These are phyloP conservation scores for Folsomia candida DNA, from an alignment of 2,888 invertebrate genomes.

Conservation along the genomic window DNA sequence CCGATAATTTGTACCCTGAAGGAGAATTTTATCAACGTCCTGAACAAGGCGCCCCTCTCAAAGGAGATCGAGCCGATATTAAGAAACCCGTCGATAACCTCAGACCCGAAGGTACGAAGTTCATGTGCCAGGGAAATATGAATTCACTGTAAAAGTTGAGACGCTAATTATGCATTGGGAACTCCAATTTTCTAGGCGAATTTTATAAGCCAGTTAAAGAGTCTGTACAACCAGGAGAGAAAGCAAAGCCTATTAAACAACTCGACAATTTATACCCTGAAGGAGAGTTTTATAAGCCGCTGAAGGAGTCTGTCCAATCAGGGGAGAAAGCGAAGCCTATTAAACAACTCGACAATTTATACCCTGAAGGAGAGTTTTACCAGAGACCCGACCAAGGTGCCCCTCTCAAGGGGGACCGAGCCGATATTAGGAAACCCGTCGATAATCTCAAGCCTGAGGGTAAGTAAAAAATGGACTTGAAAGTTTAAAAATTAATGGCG, in stretches of 20 bases:
- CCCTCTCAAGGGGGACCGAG: no score
- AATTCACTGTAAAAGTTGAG: background rate
- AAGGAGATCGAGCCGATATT: no score
- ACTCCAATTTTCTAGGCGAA: constrained; percentile 54
- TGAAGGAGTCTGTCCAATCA: constrained; percentile 60
- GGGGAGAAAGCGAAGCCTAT: constrained; percentile 57
- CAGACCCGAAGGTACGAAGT: no score
- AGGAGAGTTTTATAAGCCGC: constrained; percentile 54
- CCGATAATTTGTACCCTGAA: constrained; percentile 58
- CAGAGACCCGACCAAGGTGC: constrained; percentile 60
- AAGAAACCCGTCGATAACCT: no score
- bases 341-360: constrained; percentile 59
- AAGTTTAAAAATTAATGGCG: no score
- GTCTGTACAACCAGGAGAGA: constrained; percentile 59
- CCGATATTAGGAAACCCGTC: no score
- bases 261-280: constrained; percentile 63
- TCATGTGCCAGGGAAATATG: background rate
- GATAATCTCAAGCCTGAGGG: no score
- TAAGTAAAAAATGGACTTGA: no score
- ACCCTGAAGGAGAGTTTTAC: constrained; percentile 49
- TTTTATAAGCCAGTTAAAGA: constrained; percentile 53
- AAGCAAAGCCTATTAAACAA: constrained; percentile 57
- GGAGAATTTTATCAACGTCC: constrained; percentile 64
- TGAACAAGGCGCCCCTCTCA: no score
- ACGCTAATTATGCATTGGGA: background rate